phyloP scores from a whole-genome alignment of 2,113 vertebrate genomes.

The Stegastes partitus region DNA sequence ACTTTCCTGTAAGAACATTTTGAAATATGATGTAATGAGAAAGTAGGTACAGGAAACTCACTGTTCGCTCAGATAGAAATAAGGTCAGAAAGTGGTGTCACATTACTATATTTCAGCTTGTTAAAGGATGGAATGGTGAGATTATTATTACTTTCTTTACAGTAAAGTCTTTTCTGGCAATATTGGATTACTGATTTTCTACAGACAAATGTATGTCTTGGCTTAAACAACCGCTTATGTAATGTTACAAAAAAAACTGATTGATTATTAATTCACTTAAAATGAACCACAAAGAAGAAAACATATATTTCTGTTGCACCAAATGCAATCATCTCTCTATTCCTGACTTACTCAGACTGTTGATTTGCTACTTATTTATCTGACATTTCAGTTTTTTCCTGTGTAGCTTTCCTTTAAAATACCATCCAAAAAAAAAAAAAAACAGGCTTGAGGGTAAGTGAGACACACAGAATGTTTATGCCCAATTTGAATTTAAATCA shows the following conservation, averaged over 20 bases:
- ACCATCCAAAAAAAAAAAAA: not conserved
- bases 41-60: no score
- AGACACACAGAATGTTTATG: not conserved
- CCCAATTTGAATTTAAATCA: no score
- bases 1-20: no score
- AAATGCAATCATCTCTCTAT: no score
- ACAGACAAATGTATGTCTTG: not conserved
- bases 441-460: not conserved
- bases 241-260: not conserved
- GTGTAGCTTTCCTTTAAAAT: not conserved
- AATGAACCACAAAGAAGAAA: no score
- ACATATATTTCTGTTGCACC: no score
- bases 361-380: not conserved
- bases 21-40: no score
- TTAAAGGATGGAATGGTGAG: not conserved
- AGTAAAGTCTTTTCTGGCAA: not conserved
- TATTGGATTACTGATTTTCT: not conserved
- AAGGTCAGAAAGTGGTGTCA: no score
- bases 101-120: not conserved
- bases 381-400: not conserved
- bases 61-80: no score
- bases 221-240: not conserved
- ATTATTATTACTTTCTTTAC: not conserved
- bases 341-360: not conserved
- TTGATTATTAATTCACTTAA: no score